A percentile compares a stretch with the other conserved stretches of the same genome.
Conservation (phyloP, 2,113 vertebrate species). For the Otus sunia region DNA sequence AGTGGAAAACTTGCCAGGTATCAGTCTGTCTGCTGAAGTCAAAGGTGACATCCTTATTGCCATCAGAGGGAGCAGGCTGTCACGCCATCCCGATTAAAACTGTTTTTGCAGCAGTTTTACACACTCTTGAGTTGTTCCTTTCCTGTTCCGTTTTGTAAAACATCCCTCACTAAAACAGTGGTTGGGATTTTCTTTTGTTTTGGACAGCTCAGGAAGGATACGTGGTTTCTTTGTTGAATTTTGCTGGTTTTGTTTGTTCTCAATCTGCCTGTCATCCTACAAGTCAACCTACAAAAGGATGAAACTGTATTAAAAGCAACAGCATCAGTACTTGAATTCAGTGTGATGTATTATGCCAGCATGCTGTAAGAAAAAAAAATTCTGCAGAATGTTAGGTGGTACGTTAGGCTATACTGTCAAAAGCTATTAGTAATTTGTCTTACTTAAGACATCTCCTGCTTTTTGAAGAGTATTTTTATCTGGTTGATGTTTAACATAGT, state of each 20-base stretch:
- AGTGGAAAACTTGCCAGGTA: neutral
- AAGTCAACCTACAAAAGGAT: neutral
- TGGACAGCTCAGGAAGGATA: neutral
- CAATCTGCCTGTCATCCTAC: neutral
- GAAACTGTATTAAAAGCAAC: neutral
- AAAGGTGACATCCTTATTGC: neutral
- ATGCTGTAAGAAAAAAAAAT: neutral
- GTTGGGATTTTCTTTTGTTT: neutral
- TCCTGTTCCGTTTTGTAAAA: neutral
- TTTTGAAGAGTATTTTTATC: neutral
- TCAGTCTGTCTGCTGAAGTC: neutral
- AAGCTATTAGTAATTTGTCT: neutral
- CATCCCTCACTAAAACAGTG: neutral
- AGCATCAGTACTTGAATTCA: neutral
- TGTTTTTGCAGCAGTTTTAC: neutral
- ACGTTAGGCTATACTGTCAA: neutral
- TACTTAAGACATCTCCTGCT: neutral
- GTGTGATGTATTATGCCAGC: neutral
- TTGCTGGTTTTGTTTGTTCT: neutral
- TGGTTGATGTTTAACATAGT: neutral
- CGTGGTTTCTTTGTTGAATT: neutral
- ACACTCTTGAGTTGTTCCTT: neutral
- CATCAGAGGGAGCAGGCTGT: neutral
- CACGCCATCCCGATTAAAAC: neutral
- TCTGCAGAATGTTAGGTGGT: neutral